A percentile compares a stretch with the other conserved stretches of the same genome.
phyloP scores from a whole-genome alignment of 2,113 vertebrate species.

The Sclerurus mexicanus region DNA sequence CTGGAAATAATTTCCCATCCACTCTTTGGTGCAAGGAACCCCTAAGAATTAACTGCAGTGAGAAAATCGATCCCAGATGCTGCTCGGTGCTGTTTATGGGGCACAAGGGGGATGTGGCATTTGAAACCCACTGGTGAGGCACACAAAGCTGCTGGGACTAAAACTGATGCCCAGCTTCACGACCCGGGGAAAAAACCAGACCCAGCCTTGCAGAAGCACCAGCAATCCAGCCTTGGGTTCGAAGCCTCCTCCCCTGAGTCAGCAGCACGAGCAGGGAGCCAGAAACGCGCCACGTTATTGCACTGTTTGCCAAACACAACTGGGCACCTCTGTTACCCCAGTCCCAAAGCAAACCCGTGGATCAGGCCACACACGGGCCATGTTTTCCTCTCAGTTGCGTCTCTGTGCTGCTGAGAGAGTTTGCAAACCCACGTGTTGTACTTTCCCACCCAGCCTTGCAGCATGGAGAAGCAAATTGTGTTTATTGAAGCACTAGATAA shows the following conservation, averaged over 20 bases:
- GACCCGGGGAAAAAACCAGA: neutral
- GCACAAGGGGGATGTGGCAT: neutral
- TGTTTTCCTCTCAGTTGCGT: neutral
- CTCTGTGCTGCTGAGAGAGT: neutral
- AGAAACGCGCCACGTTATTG: rapidly evolving
- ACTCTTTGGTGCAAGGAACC: neutral
- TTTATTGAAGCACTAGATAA: neutral
- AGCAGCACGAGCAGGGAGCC: neutral
- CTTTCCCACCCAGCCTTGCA: neutral
- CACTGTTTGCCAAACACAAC: neutral
- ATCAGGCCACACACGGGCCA: neutral
- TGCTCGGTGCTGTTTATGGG: neutral
- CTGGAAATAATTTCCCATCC: neutral
- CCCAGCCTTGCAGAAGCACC: neutral
- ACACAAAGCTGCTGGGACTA: neutral
- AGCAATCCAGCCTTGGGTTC: neutral
- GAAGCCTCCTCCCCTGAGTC: neutral
- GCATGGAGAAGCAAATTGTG: neutral
- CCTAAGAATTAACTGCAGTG: neutral
- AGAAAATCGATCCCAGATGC: neutral
- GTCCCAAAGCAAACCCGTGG: neutral
- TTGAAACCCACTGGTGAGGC: neutral
- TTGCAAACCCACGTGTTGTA: neutral
- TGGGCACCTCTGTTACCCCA: neutral
- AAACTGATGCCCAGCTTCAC: neutral